phyloP scores from a whole-genome alignment of 1,140 invertebrate species.

The Heliothis subflexa region DNA sequence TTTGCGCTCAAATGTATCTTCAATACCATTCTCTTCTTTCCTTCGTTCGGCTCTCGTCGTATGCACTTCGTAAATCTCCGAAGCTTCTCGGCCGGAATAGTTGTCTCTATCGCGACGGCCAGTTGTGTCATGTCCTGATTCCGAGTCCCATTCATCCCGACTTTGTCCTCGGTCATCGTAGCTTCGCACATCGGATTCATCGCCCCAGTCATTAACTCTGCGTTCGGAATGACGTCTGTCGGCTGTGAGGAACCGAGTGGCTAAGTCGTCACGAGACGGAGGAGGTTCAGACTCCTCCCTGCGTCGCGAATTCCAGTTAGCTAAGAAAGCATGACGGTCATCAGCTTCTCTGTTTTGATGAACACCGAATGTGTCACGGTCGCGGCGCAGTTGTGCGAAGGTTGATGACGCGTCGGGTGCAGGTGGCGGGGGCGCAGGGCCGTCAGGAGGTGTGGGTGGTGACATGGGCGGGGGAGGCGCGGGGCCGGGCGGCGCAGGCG shows the following conservation, averaged over 20 bases:
- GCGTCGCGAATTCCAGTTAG: constrained; percentile 89
- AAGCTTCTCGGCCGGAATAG: constrained; percentile 78
- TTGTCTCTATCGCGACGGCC: constrained; percentile 82
- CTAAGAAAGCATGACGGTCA: constrained; percentile 88
- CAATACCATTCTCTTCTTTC: constrained; percentile 73
- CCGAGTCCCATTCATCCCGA: constrained; percentile 86
- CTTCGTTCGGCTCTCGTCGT: constrained; percentile 73
- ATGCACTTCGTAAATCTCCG: constrained; percentile 83
- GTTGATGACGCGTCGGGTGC: constrained; percentile 82
- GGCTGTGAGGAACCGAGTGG: constrained; percentile 76
- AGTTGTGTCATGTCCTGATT: constrained; percentile 85
- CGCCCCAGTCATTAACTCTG: constrained; percentile 80
- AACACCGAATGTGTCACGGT: constrained; percentile 89
- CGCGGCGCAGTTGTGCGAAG: constrained; percentile 91
- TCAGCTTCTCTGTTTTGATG: constrained; percentile 87
- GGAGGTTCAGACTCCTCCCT: constrained; percentile 83
- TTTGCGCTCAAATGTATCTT: constrained; percentile 72
- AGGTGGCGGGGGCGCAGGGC: constrained; percentile 83
- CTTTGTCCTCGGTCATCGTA: constrained; percentile 76
- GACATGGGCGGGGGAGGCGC: constrained; percentile 91
- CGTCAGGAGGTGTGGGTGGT: constrained; percentile 88
- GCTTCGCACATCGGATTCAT: constrained; percentile 81
- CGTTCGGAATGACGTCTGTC: constrained; percentile 69
- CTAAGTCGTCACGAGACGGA: constrained; percentile 70
- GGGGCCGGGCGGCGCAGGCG: constrained; percentile 88